Evolutionary conservation across 2,888 invertebrate genomes (phyloP), one percentile per base, ranked within the genome.

Genomic region (Tipula lateralis): DNA sequence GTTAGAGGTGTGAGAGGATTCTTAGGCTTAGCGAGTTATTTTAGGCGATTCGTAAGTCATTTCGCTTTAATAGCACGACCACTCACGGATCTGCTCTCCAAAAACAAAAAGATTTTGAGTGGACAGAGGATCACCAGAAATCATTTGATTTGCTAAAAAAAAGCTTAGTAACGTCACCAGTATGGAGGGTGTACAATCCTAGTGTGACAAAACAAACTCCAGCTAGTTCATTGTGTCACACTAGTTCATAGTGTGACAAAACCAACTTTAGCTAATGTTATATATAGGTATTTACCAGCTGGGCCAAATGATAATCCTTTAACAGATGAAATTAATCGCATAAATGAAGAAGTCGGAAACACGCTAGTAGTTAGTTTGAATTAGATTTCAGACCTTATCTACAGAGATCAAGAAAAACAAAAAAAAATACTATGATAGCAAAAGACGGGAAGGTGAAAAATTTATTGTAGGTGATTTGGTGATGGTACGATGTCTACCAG

Each of bases 111-210:
- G 12, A 1, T 7, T 84, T 84, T 83, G n/a, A 29, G 32, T 83
- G 84, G 80, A 39, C n/a, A 13, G 29, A n/a, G n/a, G n/a, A n/a
- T n/a, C n/a, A n/a, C n/a, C n/a, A n/a, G n/a, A n/a, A n/a, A n/a
- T n/a, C n/a, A n/a, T n/a, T n/a, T n/a, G n/a, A n/a, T n/a, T 34
- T 13, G 2, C 16, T 85, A 80, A 84, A 84, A 29, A 66, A 83
- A 19, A n/a, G 16, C 6, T 81, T 85, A 1, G 7, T 3, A 29
- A n/a, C 6, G 0, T 5, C 36, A 1, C 85, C 85, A n/a, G 85
- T 86, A 9, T 44, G 85, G 3, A 44, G 66, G 16, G 29, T 85
- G 9, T 85, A 84, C 4, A 32, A 85, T 29, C 85, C 85, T n/a
- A n/a, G n/a, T n/a, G n/a, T n/a, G n/a, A n/a, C n/a, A n/a, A n/a